phyloP scores from a whole-genome alignment of 2,888 invertebrate genomes.

The Drosophila rubida region DNA sequence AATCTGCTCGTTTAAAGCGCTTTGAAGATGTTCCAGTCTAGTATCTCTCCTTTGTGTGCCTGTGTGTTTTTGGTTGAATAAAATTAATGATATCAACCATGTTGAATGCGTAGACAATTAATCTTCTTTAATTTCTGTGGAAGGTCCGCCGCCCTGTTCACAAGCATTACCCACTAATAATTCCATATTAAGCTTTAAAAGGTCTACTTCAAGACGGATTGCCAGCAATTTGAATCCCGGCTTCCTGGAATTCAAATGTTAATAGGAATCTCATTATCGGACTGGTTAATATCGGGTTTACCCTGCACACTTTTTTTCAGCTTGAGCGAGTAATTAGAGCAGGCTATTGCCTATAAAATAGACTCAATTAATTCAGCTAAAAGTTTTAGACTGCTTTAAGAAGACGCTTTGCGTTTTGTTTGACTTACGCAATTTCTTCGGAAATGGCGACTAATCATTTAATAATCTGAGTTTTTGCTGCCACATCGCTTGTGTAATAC shows the following conservation, averaged over 20 bases:
- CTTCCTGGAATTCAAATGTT: slow-evolving; percentile 31
- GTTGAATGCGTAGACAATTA: slow-evolving; percentile 67
- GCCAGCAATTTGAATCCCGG: slow-evolving; percentile 20
- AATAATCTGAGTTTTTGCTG: neutral
- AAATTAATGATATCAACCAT: slow-evolving; percentile 69
- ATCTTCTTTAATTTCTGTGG: slow-evolving; percentile 61
- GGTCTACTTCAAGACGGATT: slow-evolving; percentile 24
- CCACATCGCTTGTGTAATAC: neutral
- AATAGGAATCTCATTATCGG: slow-evolving; percentile 24
- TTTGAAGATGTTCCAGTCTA: slow-evolving; percentile 24
- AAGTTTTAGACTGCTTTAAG: neutral
- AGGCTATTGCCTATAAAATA: neutral
- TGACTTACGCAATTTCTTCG: neutral
- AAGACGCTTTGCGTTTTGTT: neutral
- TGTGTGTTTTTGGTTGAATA: slow-evolving; percentile 22
- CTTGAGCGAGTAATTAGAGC: neutral
- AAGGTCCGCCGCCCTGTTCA: slow-evolving; percentile 15
- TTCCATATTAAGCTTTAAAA: slow-evolving; percentile 44
- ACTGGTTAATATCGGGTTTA: slow-evolving; percentile 1
- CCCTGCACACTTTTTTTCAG: neutral
- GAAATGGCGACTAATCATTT: neutral
- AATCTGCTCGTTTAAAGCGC: slow-evolving; percentile 31
- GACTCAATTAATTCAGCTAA: neutral
- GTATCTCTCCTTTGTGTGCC: neutral
- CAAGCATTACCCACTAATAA: slow-evolving; percentile 45